Evolutionary conservation across 2,888 invertebrate genomes (phyloP).

Genomic region (Tortrix viridana): DNA sequence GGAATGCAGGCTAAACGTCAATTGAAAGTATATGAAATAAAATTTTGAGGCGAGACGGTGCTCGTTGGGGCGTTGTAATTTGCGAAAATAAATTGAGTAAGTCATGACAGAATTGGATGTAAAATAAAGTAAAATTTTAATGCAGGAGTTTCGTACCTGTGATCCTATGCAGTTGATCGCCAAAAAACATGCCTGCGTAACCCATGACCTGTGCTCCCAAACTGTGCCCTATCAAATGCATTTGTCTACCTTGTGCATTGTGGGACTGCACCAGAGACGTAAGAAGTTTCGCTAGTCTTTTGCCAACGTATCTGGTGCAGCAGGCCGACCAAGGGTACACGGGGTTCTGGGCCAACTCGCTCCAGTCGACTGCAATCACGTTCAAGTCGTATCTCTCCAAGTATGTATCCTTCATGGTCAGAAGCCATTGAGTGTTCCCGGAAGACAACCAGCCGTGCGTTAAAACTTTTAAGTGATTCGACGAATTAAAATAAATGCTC

Average conservation of each 20-base stretch:
- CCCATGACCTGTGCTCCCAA: constrained; percentile 86
- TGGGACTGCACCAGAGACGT: constrained; percentile 52
- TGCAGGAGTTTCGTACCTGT: constrained; percentile 74
- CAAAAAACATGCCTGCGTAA: constrained; percentile 79
- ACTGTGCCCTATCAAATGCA: constrained; percentile 82
- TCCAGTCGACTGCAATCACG: constrained; percentile 80
- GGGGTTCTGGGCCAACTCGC: constrained; percentile 63
- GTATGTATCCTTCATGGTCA: constrained; percentile 71
- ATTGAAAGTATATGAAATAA: too few relatives aligned
- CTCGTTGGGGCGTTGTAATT: too few relatives aligned
- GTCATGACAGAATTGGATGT: too few relatives aligned
- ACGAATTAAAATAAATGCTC: constrained; percentile 66
- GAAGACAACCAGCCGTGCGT: constrained; percentile 83
- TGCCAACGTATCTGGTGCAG: constrained; percentile 74
- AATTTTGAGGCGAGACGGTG: too few relatives aligned
- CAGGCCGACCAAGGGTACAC: constrained; percentile 72
- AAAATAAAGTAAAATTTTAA: not conserved
- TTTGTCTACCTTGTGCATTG: constrained; percentile 48
- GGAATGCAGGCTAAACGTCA: too few relatives aligned
- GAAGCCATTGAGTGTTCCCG: constrained; percentile 64
- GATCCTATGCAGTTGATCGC: constrained; percentile 77
- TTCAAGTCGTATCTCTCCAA: constrained; percentile 72
- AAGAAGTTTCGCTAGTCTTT: constrained; percentile 61
- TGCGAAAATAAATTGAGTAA: too few relatives aligned
- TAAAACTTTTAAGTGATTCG: constrained; percentile 73